Conservation (phyloP, 2,888 invertebrate species). For the Craniophora ligustri region DNA sequence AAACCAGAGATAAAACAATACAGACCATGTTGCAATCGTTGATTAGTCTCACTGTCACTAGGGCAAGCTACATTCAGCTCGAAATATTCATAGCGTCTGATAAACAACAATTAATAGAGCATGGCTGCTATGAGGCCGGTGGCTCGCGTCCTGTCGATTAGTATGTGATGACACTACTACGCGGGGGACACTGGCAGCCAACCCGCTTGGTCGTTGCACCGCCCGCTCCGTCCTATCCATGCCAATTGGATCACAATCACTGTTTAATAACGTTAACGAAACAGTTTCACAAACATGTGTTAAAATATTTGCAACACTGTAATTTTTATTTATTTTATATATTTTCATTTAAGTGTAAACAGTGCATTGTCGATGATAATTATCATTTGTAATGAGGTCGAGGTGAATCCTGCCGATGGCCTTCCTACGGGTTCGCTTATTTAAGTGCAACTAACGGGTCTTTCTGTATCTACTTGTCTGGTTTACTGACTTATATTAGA, state of each 20-base stretch:
- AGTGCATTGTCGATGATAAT: constrained; percentile 16
- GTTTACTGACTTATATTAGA: not conserved
- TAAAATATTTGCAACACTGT: constrained; percentile 31
- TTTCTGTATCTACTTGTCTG: not conserved
- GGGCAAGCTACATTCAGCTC: constrained; percentile 34
- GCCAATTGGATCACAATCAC: constrained; percentile 70
- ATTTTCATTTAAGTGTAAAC: constrained; percentile 23
- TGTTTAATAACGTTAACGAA: constrained; percentile 42
- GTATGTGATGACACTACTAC: constrained; percentile 63
- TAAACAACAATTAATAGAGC: constrained; percentile 45
- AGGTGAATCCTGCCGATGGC: constrained; percentile 38
- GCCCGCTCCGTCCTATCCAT: constrained; percentile 57
- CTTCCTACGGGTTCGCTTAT: constrained; percentile 17
- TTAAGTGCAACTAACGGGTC: constrained; percentile 18
- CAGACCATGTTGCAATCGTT: constrained; percentile 52
- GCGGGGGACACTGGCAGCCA: constrained; percentile 51
- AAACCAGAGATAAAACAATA: constrained; percentile 21
- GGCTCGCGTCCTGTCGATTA: constrained; percentile 62
- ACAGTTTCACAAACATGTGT: constrained; percentile 43
- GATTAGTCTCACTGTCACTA: constrained; percentile 57
- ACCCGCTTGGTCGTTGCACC: constrained; percentile 58
- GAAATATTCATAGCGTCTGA: constrained; percentile 47
- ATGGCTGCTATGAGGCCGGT: constrained; percentile 35
- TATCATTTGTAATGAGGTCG: constrained; percentile 42
- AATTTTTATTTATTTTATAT: constrained; percentile 34